Base-by-base conservation (phyloP, 23 tunicate species). In the Halocynthia roretzi region DNA sequence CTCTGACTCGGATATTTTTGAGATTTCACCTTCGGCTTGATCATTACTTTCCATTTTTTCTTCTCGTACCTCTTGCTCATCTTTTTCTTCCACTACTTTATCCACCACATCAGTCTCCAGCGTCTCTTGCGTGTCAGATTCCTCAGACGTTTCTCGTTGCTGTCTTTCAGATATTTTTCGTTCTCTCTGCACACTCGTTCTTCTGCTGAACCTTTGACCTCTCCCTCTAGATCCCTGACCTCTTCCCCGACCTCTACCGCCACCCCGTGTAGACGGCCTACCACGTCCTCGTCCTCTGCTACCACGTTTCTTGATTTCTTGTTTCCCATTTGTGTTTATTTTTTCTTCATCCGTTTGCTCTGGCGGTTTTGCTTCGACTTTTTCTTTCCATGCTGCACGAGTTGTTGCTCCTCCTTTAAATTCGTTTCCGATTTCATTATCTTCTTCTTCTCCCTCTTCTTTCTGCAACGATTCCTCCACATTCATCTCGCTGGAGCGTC, bases 321-420 rank as follows among this genome's bases (percentile, higher is more conserved):
- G 72, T 40, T 10, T 10, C 52, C 60, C 56, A 44, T 72, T 77
- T 62, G 54, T 40, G 50, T 40, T 77, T 72, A 10, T 77, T 50
- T 62, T 74, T 44, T 23, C 57, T 50, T 74, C 76, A 62, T 44
- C 68, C 12, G 71, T 51, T 44, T 64, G 82, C 40, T 20, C 53
- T 7, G 44, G 44, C 4, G 44, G 44, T 31, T 31, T 31, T 31
- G 44, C 44, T 4, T 50, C 67, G 7, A 52, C 23, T 9, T 70
- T 67, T 64, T 63, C 40, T 53, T 62, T 68, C 75, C 83, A 67
- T 20, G 83, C 75, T 11, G 74, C 71, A 53, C 81, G 62, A 18
- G 71, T 62, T 56, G 71, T 62, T 44, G 71, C 67, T 22, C 71
- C 81, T 64, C 8, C 55, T 6, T 63, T 8, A 8, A 50, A 8